Percentiles rank a stretch among this genome's conserved stretches.
phyloP scores from a whole-genome alignment of 2,888 invertebrate genomes.

The Heteromyza rotundicornis region DNA sequence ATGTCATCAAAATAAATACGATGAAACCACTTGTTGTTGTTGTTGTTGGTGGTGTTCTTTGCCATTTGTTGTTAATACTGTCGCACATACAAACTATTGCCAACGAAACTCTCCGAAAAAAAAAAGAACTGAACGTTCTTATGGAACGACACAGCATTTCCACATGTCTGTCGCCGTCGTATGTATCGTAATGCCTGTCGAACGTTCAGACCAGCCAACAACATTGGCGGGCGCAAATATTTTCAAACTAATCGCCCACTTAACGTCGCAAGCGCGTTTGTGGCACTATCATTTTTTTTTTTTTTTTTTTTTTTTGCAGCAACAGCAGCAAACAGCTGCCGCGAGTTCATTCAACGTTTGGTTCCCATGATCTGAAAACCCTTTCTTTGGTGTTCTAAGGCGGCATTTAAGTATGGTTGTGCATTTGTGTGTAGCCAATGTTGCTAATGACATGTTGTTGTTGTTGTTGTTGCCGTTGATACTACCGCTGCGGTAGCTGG shows the following conservation, averaged over 20 bases:
- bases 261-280: not conserved
- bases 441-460: slow-evolving; percentile 46
- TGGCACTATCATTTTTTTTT: too few species aligned
- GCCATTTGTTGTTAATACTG: not conserved
- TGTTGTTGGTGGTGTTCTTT: not conserved
- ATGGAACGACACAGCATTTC: too few species aligned
- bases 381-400: slow-evolving; percentile 10
- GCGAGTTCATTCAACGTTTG: slow-evolving; percentile 15
- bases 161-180: too few species aligned
- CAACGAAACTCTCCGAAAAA: not conserved
- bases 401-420: too few species aligned
- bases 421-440: not conserved
- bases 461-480: not conserved
- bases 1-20: not conserved
- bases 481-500: not conserved
- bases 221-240: slow-evolving; percentile 14
- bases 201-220: not conserved
- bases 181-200: too few species aligned
- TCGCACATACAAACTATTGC: not conserved
- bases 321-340: not conserved
- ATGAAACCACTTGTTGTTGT: not conserved
- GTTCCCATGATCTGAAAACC: slow-evolving; percentile 8
- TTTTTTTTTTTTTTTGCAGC: too few species aligned
- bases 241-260: slow-evolving; percentile 18
- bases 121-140: not conserved